Base-by-base conservation (phyloP, 2,113 vertebrate species). In the Serranochromis macrocephalus region DNA sequence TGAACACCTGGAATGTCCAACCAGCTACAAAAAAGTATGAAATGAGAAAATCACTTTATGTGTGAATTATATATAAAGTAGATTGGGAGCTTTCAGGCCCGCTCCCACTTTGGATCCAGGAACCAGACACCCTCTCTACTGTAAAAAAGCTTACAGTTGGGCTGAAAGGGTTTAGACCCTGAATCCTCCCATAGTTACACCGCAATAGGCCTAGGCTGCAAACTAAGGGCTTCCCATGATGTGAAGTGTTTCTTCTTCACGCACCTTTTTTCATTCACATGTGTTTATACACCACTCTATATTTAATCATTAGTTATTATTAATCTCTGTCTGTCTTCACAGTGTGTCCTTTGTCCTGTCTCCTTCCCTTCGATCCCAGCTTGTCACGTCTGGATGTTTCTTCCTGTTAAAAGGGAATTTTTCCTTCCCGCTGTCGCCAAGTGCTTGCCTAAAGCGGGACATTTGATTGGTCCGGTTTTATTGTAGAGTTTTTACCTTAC, bases 201-300 rank as follows among this genome's bases (percentile, higher is more conserved):
- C 3, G 1, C 58, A 1, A n/a, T 36, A 66, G 31, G 61, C 61
- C 61, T 38, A 66, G 33, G 1, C 61, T 13, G 31, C 33, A 66
- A 0, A 66, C 61, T 38, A 0, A 33, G 61, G 17, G 10, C 61
- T 66, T 66, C 17, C 31, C 61, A 1, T 38, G 10, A 66, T 38
- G 31, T 36, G 36, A 36, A 63, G 2, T 63, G 31, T 66, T 36
- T 36, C 61, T n/a, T 36, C 31, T 66, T 36, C 31, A 63, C 3
- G 1, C 61, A 66, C 4, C 17, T n/a, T 66, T 0, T 38, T 66
- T 38, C 0, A 66, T 66, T 66, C 0, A 38, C 10, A n/a, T 3
- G 61, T 66, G 31, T 66, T 66, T 66, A 38, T 38, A 66, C 61
- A 38, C 17, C 33, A 66, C 33, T 66, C 33, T n/a, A n/a, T 36